Evolutionary conservation across 2,797 vertebrate species (phyloP), one percentile per base, ranked within the genome.

Genomic region (Poeciliopsis turneri): DNA sequence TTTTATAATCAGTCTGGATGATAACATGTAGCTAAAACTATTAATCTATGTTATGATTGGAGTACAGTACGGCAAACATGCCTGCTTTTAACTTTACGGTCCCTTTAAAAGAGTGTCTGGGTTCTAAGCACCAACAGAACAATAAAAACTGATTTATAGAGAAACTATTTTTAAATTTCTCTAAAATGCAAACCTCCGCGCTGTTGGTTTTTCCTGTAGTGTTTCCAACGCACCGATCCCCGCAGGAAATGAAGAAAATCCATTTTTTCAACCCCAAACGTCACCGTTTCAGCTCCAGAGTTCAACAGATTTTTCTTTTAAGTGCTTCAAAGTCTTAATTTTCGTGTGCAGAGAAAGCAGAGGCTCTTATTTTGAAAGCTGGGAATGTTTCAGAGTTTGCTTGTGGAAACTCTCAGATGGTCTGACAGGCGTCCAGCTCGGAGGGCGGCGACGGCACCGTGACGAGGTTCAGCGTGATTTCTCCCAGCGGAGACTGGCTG

Each of bases 391-490:
- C 39, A 43, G 66, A 23, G 23, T 43, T 28, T 39, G 4, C 4
- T 16, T 4, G 11, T 23, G 7, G 61, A 30, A 18, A 4, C 66
- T 70, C 68, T 70, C 68, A 70, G 68, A 13, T 3, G 41, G 41
- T 28, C 43, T 45, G 68, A 16, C 55, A 45, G 53, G 6, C 0
- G 57, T 6, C 0, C 0, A 2, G 6, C 46, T 89, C 78, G 0
- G 69, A 9, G 30, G 36, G 23, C 2, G 57, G 43, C 2, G 59
- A 25, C 0, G 87, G 78, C 49, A 95, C 79, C 2, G 92, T 49
- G 47, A 95, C 91, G 77, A 96, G 88, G 87, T 91, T 94, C 49
- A 96, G 92, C 0, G 94, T 96, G 15, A 96, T 90, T 61, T 96
- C 95, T 15, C 92, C 94, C 41, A 90, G 86, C 0, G 93, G 93